A percentile compares a stretch with the other conserved stretches of the same genome.
These are phyloP conservation scores for Drosophila flavopinicola DNA, from an alignment of 2,888 invertebrate species.

Conservation along the genomic window DNA sequence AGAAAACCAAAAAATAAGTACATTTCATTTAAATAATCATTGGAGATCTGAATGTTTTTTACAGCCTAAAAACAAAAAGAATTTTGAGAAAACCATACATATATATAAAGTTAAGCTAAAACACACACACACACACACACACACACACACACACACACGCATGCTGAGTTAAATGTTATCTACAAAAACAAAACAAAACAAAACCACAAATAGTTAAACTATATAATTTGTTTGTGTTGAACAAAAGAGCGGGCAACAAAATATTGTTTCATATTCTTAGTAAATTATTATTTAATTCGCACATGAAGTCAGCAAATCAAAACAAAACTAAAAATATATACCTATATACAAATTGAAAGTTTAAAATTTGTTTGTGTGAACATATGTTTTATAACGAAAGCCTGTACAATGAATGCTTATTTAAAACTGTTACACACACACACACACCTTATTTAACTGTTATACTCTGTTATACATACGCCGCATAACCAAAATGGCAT, in stretches of 20 bases:
- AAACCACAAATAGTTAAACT: slow-evolving; percentile 1
- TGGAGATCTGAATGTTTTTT: slow-evolving; percentile 73
- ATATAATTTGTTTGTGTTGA: slow-evolving; percentile 39
- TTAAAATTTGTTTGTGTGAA: not conserved
- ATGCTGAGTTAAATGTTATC: slow-evolving; percentile 41
- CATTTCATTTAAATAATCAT: slow-evolving; percentile 64
- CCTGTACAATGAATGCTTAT: slow-evolving; percentile 9
- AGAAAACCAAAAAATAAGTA: slow-evolving; percentile 27
- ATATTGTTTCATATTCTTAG: slow-evolving; percentile 58
- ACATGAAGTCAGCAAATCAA: slow-evolving; percentile 35
- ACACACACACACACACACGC: slow-evolving; percentile 31
- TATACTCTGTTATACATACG: slow-evolving; percentile 50
- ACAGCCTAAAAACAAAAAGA: slow-evolving; percentile 43
- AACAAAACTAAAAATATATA: not conserved
- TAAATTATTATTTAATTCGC: slow-evolving; percentile 63
- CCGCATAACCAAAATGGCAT: slow-evolving; percentile 50
- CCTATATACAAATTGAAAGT: slow-evolving; percentile 18
- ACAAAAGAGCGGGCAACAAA: slow-evolving; percentile 22
- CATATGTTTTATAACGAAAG: slow-evolving; percentile 9
- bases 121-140: slow-evolving; percentile 40
- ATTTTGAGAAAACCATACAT: slow-evolving; percentile 24
- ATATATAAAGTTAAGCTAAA: slow-evolving; percentile 42
- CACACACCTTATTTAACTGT: slow-evolving; percentile 35
- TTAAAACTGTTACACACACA: slow-evolving; percentile 16
- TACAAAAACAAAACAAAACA: not conserved